phyloP scores from a whole-genome alignment of 2,113 vertebrate species.

The Hiodon tergisus region DNA sequence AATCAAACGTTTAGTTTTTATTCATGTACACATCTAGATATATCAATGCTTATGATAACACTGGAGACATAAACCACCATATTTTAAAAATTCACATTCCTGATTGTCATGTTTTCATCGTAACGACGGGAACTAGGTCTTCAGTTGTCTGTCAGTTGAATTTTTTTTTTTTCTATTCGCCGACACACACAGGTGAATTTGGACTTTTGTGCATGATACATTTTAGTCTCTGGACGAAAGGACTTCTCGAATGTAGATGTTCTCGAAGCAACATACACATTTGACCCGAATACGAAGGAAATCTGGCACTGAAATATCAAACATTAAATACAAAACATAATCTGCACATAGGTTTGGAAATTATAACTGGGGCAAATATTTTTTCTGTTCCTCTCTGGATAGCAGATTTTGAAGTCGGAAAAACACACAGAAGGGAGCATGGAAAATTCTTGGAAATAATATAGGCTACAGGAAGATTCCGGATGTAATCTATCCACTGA shows the following conservation, averaged over 20 bases:
- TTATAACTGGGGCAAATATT: conserved; percentile 40
- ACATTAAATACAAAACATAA: conserved; percentile 9
- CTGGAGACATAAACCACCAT: too few relatives aligned
- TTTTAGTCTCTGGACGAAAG: neutral
- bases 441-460: conserved; percentile 37
- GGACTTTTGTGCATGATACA: too few relatives aligned
- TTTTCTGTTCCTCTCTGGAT: conserved; percentile 26
- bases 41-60: too few relatives aligned
- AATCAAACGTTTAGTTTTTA: too few relatives aligned
- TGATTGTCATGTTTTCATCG: too few relatives aligned
- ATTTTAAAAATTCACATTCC: too few relatives aligned
- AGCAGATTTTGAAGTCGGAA: conserved; percentile 36
- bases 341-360: conserved; percentile 24
- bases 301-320: neutral
- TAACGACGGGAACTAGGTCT: too few relatives aligned
- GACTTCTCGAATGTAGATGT: neutral
- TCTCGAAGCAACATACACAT: neutral
- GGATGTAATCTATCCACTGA: conserved; percentile 12
- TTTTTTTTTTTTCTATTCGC: too few relatives aligned
- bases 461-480: conserved; percentile 26
- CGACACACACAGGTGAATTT: too few relatives aligned
- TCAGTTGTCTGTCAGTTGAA: too few relatives aligned
- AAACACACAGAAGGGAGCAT: conserved; percentile 38
- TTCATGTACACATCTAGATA: too few relatives aligned
- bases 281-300: neutral